Percentiles rank a stretch among this genome's conserved stretches.
phyloP scores from a whole-genome alignment of 2,797 vertebrate species.

The Melanogrammus aeglefinus region DNA sequence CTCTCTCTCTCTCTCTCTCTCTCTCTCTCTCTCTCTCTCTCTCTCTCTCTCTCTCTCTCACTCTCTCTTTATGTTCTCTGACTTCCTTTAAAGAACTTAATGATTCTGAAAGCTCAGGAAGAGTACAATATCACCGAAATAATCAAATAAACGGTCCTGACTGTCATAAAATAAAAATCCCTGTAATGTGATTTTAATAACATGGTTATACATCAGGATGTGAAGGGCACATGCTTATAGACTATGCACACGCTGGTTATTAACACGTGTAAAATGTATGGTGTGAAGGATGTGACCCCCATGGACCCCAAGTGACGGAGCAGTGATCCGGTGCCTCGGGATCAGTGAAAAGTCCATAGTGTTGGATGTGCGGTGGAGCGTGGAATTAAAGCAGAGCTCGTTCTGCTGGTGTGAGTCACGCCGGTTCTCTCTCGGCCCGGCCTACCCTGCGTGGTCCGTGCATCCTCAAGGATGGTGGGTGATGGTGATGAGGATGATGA shows the following conservation, averaged over 20 bases:
- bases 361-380: slow-evolving; percentile 38
- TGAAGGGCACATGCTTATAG: neutral
- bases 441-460: slow-evolving; percentile 45
- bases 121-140: neutral
- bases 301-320: slow-evolving; percentile 19
- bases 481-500: slow-evolving; percentile 40
- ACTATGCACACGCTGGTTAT: no score
- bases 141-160: neutral
- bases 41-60: neutral
- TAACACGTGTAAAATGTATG: neutral
- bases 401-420: slow-evolving; percentile 52
- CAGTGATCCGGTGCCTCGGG: slow-evolving; percentile 8
- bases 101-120: neutral
- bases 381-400: slow-evolving; percentile 59
- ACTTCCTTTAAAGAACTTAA: neutral
- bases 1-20: slow-evolving; percentile 2
- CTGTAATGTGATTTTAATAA: no score
- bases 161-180: no score
- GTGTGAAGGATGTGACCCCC: slow-evolving; percentile 14
- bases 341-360: neutral
- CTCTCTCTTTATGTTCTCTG: neutral
- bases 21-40: slow-evolving; percentile 2
- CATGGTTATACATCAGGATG: neutral
- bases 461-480: slow-evolving; percentile 5
- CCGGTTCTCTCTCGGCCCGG: slow-evolving; percentile 42